These are phyloP conservation scores for Drosophila infuscata DNA, from an alignment of 2,888 invertebrate genomes.

Conservation along the genomic window DNA sequence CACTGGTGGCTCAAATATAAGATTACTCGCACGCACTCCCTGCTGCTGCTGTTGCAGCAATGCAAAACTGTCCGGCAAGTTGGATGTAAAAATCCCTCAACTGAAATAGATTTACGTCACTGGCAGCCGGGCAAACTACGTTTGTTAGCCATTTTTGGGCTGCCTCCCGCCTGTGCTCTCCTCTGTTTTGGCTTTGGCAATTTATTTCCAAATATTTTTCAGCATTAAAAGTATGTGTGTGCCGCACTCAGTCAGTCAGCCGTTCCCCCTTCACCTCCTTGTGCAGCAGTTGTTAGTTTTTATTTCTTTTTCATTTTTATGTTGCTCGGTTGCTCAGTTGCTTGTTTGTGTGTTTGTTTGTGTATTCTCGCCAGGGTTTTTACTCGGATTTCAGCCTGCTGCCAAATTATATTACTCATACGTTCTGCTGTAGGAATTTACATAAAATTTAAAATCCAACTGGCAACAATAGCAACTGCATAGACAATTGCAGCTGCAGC, in stretches of 20 bases:
- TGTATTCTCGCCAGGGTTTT: slow-evolving; percentile 50
- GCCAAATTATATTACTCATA: slow-evolving; percentile 55
- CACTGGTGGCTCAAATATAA: too few species aligned
- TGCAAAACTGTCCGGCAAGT: too few species aligned
- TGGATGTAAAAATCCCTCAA: too few species aligned
- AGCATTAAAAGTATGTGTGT: too few species aligned
- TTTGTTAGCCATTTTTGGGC: slow-evolving; percentile 59
- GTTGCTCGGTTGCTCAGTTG: slow-evolving; percentile 4
- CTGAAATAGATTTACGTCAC: too few species aligned
- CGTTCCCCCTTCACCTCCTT: slow-evolving; percentile 2
- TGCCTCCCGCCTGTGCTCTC: background rate
- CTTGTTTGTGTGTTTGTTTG: slow-evolving; percentile 22
- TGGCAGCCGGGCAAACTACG: slow-evolving; percentile 16
- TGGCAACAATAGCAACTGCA: slow-evolving; percentile 21
- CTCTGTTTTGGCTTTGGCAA: slow-evolving; percentile 51
- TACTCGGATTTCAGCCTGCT: slow-evolving; percentile 48
- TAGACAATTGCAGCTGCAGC: slow-evolving; percentile 23
- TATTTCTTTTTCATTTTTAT: slow-evolving; percentile 41
- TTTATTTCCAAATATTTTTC: too few species aligned
- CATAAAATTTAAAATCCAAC: slow-evolving; percentile 50
- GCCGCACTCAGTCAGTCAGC: background rate
- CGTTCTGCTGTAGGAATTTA: slow-evolving; percentile 40
- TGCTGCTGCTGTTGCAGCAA: too few species aligned
- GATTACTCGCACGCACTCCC: too few species aligned
- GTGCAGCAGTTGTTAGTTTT: slow-evolving; percentile 61